Evolutionary conservation across 2,888 invertebrate species (phyloP), one percentile per base, ranked within the genome.

Genomic region (Germaria angustata): DNA sequence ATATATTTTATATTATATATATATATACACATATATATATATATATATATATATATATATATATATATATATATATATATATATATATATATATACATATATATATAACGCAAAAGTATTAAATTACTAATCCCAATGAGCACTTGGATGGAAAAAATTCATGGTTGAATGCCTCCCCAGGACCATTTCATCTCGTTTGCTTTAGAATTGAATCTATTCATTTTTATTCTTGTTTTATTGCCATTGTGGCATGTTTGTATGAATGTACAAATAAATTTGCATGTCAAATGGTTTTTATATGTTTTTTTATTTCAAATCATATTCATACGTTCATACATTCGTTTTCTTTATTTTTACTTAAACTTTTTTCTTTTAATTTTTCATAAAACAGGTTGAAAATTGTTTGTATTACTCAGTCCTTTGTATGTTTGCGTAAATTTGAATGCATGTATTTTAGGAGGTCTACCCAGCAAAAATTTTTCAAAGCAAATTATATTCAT

Each of bases 261-360:
- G 8, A 13, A 20, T 46, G 11, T 73, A 71, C 49, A 80, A 69
- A 80, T 69, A 80, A 75, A 75, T 80, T 80, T 80, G 63, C 80
- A 80, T 80, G 69, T 69, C 57, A 75, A 80, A 75, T 68, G 53
- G 59, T 17, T 51, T 66, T 24, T 75, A 39, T 39, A 5, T 39
- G 4, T 46, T 49, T 46, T 61, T 44, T 24, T 46, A 41, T 46
- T 71, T 34, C 28, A 59, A 49, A 49, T 34, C 15, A 17, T 22
- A 59, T 28, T 28, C 5, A 15, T n/a, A 34, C 7, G 3, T 34
- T 2, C 13, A 34, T 55, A 5, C 5, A 24, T 20, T 34, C 8
- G 2, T 24, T 34, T 24, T 24, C 32, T 44, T 28, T 3, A 15
- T 55, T 22, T 49, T 32, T 17, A 17, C 53, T 34, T 51, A 51